Evolutionary conservation across 2,888 invertebrate genomes (phyloP), one percentile per base, ranked within the genome.

Genomic region (Ornithoptera priamus): DNA sequence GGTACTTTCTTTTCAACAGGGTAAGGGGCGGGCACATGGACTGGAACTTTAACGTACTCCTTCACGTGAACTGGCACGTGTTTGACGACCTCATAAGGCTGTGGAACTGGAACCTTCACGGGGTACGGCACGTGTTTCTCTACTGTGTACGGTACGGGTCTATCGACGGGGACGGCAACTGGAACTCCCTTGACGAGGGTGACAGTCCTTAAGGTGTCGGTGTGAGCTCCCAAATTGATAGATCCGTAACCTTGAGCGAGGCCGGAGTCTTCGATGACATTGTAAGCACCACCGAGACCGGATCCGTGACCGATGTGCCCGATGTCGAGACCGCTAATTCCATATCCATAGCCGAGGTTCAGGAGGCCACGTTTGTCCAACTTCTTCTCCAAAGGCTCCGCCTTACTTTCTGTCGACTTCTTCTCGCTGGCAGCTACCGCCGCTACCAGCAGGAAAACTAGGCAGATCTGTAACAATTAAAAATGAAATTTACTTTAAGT

Each of bases 281-380:
- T 86, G 82, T 94, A 90, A 30, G 94, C 94, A 61, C 94, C 93
- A 64, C 93, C 93, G 67, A 88, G 68, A 10, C 93, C 94, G 73
- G 94, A 94, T 50, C 94, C 94, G 80, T 85, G 87, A 67, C 95
- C 96, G 77, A 96, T 92, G 84, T 95, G 95, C 65, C 96, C 96
- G 74, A 96, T 87, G 82, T 96, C 96, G 74, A 96, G 94, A 75
- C 96, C 96, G 79, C 95, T 94, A 81, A 94, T 93, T 72, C 96
- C 96, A 85, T 97, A 96, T 68, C 97, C 97, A 79, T 96, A 96
- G 77, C 96, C 97, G 82, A 96, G 93, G 83, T 95, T 95, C 71
- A 96, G 93, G 78, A 97, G 94, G 76, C 97, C 97, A 77, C 97
- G 95, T 89, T 97, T 97, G 90, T 96, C 96, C 85, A 96, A 94